A percentile compares a stretch with the other conserved stretches of the same genome.
phyloP scores from a whole-genome alignment of 2,797 vertebrate species.

The Erethizon dorsatum region DNA sequence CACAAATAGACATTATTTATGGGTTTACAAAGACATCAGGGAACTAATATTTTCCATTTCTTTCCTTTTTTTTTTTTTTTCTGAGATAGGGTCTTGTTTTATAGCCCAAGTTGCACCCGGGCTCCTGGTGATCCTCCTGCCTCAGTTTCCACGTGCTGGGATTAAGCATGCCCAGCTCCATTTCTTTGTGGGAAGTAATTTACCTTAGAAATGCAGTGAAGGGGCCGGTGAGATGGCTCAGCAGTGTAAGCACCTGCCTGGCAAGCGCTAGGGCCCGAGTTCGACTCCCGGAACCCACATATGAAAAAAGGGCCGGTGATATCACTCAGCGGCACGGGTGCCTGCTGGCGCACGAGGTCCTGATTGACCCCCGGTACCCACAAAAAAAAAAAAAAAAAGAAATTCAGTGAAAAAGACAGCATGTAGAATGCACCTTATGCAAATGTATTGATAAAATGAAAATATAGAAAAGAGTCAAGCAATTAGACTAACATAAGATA shows the following conservation, averaged over 20 bases:
- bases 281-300: too few species aligned
- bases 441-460: not conserved
- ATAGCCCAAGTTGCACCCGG: not conserved
- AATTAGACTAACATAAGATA: not conserved
- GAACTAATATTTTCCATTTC: conserved; percentile 31
- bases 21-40: not conserved
- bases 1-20: not conserved
- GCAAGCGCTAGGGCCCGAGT: too few species aligned
- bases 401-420: not conserved
- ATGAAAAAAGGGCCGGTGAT: too few species aligned
- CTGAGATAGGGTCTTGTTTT: too few species aligned
- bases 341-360: too few species aligned
- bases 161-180: not conserved
- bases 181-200: not conserved
- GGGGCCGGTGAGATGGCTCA: too few species aligned
- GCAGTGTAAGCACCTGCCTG: too few species aligned
- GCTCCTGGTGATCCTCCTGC: not conserved
- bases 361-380: too few species aligned
- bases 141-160: not conserved
- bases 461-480: not conserved
- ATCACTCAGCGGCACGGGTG: too few species aligned
- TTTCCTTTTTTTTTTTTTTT: not conserved
- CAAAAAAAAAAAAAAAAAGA: not conserved
- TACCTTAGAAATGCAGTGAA: not conserved
- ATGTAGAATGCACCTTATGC: not conserved